Percentiles rank a stretch among this genome's conserved stretches.
Conservation (phyloP, 2,888 invertebrate genomes). For the Pammene aurita region DNA sequence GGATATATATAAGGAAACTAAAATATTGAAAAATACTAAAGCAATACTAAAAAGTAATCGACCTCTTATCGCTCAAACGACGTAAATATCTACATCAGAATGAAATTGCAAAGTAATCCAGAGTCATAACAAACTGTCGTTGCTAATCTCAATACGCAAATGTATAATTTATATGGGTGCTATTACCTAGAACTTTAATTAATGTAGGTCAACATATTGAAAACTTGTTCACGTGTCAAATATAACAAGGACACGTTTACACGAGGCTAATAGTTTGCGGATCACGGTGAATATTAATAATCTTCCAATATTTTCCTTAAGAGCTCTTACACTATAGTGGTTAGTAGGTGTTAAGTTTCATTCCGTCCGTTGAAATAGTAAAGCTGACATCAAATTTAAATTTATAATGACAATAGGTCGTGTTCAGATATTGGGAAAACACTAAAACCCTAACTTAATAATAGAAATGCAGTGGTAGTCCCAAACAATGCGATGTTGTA, state of each 20-base stretch:
- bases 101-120: slow-evolving; percentile 58
- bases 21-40: not conserved
- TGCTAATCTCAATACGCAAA: slow-evolving; percentile 26
- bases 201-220: slow-evolving; percentile 1
- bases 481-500: too few species aligned
- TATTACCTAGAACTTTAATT: slow-evolving; percentile 3
- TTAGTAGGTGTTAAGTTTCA: too few species aligned
- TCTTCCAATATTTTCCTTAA: too few species aligned
- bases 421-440: too few species aligned
- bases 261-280: not conserved
- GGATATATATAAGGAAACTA: not conserved
- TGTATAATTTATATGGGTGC: slow-evolving; percentile 5
- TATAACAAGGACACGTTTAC: not conserved
- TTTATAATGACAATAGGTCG: too few species aligned
- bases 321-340: too few species aligned
- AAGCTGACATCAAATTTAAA: too few species aligned
- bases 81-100: slow-evolving; percentile 56
- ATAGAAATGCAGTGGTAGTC: too few species aligned
- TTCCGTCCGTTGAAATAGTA: too few species aligned
- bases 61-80: slow-evolving; percentile 63
- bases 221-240: not conserved
- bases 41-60: slow-evolving; percentile 54
- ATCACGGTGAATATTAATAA: not conserved
- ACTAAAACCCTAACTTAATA: too few species aligned
- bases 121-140: slow-evolving; percentile 13